Evolutionary conservation across 2,797 vertebrate genomes (phyloP).

Genomic region (Notolabrus celidotus): DNA sequence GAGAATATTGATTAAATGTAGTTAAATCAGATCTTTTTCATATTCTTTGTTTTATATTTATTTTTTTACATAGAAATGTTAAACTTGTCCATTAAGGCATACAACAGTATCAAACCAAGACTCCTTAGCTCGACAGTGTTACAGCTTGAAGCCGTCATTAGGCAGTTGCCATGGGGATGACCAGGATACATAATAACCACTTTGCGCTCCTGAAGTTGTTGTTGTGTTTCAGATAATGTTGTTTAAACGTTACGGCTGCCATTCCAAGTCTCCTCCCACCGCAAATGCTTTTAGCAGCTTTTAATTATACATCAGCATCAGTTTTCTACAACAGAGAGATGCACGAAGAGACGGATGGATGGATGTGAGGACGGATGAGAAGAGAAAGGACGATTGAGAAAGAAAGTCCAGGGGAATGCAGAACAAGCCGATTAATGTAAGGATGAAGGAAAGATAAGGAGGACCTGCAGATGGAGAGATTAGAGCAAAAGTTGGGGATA

Average conservation of each 20-base stretch:
- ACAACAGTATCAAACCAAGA: background rate
- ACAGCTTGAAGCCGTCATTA: conserved; percentile 29
- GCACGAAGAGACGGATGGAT: conserved; percentile 6
- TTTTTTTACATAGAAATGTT: background rate
- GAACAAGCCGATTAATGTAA: conserved; percentile 7
- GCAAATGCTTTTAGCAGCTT: conserved; percentile 54
- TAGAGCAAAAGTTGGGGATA: conserved; percentile 13
- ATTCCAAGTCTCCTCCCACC: background rate
- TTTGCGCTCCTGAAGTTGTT: conserved; percentile 8
- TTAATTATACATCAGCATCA: conserved; percentile 64
- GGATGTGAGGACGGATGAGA: conserved; percentile 6
- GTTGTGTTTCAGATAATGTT: conserved; percentile 31
- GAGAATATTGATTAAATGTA: no score
- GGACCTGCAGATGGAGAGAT: conserved; percentile 35
- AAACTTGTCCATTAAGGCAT: background rate
- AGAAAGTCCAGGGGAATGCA: background rate
- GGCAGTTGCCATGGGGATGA: conserved; percentile 38
- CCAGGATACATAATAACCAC: conserved; percentile 17
- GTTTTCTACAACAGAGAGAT: conserved; percentile 13
- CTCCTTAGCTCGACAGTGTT: conserved; percentile 7
- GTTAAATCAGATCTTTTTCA: no score
- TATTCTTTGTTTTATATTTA: no score
- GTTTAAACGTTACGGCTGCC: conserved; percentile 19
- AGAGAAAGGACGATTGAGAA: background rate
- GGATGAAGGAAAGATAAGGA: conserved; percentile 21